Evolutionary conservation across 2,797 vertebrate species (phyloP).

Genomic region (Sylvia borin): DNA sequence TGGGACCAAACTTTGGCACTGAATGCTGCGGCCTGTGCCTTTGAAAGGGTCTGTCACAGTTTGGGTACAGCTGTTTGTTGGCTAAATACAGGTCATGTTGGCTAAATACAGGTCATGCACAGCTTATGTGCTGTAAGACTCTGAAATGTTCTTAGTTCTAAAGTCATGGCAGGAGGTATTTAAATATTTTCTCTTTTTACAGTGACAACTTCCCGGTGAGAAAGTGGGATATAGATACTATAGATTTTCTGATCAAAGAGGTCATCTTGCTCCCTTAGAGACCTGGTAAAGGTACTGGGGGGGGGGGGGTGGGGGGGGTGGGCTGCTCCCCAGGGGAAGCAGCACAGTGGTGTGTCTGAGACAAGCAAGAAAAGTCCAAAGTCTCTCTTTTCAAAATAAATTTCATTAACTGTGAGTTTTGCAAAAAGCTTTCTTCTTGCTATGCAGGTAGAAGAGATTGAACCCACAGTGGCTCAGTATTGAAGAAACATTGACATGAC

Average conservation of each 20-base stretch:
- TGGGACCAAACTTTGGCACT: fast-evolving
- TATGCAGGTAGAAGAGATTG: not conserved
- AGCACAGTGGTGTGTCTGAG: not conserved
- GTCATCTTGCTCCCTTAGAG: not conserved
- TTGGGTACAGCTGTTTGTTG: not conserved
- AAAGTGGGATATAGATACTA: too few relatives aligned
- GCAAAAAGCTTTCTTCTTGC: not conserved
- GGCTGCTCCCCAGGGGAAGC: not conserved
- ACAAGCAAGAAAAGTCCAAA: not conserved
- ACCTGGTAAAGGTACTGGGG: not conserved
- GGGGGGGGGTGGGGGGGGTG: not conserved
- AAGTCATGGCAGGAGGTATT: not conserved
- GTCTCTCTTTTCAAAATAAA: not conserved
- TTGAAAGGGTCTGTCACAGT: not conserved
- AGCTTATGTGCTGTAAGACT: not conserved
- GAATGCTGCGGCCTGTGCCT: not conserved
- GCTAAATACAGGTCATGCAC: not conserved
- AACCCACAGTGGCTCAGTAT: not conserved
- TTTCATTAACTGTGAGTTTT: not conserved
- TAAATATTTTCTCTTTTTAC: not conserved
- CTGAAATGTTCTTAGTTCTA: not conserved
- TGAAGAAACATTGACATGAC: not conserved
- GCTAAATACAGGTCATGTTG: not conserved
- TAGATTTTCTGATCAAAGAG: not conserved
- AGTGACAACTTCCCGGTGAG: not conserved